Percentiles rank a stretch among this genome's conserved stretches.
Evolutionary conservation across 2,797 vertebrate genomes (phyloP).

Genomic region (Propithecus perrieri): DNA sequence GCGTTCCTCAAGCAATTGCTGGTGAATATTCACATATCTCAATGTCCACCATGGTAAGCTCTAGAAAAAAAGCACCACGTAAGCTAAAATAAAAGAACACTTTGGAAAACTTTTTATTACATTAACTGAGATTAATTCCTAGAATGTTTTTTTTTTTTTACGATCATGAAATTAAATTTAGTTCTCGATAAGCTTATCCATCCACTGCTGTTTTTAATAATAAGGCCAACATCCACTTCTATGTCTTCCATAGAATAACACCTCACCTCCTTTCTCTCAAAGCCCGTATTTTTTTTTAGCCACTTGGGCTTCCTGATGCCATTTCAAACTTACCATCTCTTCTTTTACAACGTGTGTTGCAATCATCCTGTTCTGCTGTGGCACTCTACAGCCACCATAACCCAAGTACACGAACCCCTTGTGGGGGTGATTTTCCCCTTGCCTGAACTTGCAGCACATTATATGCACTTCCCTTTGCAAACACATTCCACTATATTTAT

Average conservation of each 20-base stretch:
- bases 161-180: not conserved
- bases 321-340: not conserved
- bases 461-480: not conserved
- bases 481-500: not conserved
- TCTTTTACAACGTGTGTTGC: not conserved
- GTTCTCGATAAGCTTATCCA: not conserved
- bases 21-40: constrained; percentile 92
- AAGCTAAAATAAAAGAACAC: not conserved
- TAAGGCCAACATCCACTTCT: not conserved
- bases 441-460: not conserved
- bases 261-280: not conserved
- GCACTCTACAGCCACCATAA: no score
- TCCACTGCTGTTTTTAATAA: not conserved
- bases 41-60: constrained; percentile 95
- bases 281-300: not conserved
- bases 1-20: constrained; percentile 93
- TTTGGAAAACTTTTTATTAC: not conserved
- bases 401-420: not conserved
- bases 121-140: not conserved
- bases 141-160: not conserved
- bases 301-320: not conserved
- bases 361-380: not conserved
- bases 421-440: not conserved
- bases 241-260: not conserved
- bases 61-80: constrained; percentile 81